Evolutionary conservation across 2,888 invertebrate species (phyloP).

Genomic region (Microctonus brassicae): DNA sequence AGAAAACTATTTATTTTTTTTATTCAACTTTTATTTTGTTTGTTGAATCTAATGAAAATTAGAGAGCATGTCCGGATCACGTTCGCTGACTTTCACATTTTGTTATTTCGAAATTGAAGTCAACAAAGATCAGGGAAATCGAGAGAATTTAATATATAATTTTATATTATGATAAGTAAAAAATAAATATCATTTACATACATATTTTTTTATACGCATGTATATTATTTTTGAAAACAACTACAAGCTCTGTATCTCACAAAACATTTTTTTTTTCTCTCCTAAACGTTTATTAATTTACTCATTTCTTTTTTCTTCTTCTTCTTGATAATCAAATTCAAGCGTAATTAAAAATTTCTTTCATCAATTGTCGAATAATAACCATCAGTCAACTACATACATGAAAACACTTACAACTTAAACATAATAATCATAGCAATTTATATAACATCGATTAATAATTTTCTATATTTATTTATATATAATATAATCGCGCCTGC

Average conservation of each 20-base stretch:
- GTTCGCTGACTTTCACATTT: conserved; percentile 25
- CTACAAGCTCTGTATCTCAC: background rate
- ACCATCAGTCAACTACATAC: conserved; percentile 42
- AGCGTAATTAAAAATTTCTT: conserved; percentile 36
- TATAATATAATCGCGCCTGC: conserved; percentile 9
- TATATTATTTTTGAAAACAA: background rate
- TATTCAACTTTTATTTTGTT: background rate
- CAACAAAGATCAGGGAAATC: conserved; percentile 9
- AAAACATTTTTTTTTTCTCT: background rate
- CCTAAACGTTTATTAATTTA: no score
- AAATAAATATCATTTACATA: conserved; percentile 12
- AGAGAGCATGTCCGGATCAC: conserved; percentile 33
- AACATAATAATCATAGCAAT: conserved; percentile 43
- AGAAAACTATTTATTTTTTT: background rate
- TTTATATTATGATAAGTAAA: conserved; percentile 3
- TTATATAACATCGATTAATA: conserved; percentile 50
- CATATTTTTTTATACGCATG: background rate
- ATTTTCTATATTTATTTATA: conserved; percentile 23
- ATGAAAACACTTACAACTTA: conserved; percentile 51
- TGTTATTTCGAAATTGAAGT: conserved; percentile 5
- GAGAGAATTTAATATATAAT: background rate
- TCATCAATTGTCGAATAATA: conserved; percentile 33
- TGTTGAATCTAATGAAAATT: conserved; percentile 23
- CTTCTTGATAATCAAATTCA: conserved; percentile 16
- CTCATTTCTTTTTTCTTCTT: conserved; percentile 1